phyloP scores from a whole-genome alignment of 2,888 invertebrate genomes.

The Phyllotreta cruciferae region DNA sequence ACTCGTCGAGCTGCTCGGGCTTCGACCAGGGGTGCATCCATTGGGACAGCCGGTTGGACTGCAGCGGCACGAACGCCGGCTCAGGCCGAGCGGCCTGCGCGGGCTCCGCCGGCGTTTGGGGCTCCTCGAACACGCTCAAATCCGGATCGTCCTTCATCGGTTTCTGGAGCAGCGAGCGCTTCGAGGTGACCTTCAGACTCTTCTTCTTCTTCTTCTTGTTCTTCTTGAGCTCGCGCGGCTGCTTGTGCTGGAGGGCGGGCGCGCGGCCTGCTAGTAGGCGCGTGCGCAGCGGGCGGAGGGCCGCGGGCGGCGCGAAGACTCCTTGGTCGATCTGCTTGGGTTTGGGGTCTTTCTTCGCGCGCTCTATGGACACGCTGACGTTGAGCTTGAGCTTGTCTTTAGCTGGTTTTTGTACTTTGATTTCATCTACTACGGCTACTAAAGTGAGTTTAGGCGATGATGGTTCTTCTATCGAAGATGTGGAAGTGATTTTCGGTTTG shows the following conservation, averaged over 20 bases:
- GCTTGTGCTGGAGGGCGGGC: too few species aligned
- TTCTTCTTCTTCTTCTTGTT: too few species aligned
- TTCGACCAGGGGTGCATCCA: slow-evolving; percentile 58
- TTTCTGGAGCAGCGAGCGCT: slow-evolving; percentile 57
- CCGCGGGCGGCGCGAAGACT: slow-evolving; percentile 16
- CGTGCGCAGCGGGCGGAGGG: too few species aligned
- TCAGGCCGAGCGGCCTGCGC: slow-evolving; percentile 56
- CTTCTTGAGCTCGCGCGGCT: not conserved
- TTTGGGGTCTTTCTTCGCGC: slow-evolving; percentile 21
- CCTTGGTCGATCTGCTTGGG: slow-evolving; percentile 16
- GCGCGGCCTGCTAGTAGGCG: too few species aligned
- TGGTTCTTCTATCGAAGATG: slow-evolving; percentile 58
- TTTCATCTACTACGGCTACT: slow-evolving; percentile 63
- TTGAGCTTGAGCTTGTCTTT: slow-evolving; percentile 55
- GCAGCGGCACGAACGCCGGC: slow-evolving; percentile 57
- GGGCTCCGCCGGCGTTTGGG: slow-evolving; percentile 49
- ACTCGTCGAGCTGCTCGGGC: slow-evolving; percentile 56
- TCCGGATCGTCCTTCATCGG: slow-evolving; percentile 56
- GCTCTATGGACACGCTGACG: slow-evolving; percentile 54
- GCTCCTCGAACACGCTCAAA: slow-evolving; percentile 52
- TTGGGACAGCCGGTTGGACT: slow-evolving; percentile 56
- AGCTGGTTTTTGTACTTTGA: slow-evolving; percentile 67
- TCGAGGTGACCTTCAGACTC: slow-evolving; percentile 49
- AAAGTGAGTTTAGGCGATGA: slow-evolving; percentile 56
- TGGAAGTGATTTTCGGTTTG: slow-evolving; percentile 65